Percentiles rank a stretch among this genome's conserved stretches.
Evolutionary conservation across 2,113 vertebrate genomes (phyloP).

Genomic region (Sisor rabdophorus): DNA sequence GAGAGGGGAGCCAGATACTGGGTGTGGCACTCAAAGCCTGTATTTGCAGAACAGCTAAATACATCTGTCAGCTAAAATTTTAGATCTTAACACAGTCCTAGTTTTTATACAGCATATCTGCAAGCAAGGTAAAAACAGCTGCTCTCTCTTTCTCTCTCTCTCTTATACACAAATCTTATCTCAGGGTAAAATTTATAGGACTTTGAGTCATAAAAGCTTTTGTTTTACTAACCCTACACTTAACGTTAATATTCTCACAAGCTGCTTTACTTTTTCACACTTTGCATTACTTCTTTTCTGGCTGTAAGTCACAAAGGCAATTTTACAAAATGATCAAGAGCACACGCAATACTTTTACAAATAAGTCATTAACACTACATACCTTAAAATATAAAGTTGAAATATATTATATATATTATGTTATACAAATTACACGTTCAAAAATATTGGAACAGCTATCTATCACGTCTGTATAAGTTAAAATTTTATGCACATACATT

Average conservation of each 20-base stretch:
- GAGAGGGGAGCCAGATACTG: background rate
- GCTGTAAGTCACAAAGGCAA: no score
- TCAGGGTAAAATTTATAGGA: background rate
- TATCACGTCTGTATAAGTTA: no score
- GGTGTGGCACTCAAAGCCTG: slow-evolving; percentile 17
- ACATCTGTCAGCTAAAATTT: background rate
- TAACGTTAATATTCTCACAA: background rate
- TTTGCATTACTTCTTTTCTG: background rate
- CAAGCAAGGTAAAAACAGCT: background rate
- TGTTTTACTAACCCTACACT: background rate
- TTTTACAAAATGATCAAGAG: no score
- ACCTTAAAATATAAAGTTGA: background rate
- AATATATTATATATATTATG: background rate
- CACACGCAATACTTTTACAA: background rate
- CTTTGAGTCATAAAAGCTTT: background rate
- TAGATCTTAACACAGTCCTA: background rate
- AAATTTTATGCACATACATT: no score
- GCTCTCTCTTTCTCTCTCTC: background rate
- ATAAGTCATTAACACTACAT: background rate
- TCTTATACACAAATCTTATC: background rate
- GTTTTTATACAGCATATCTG: background rate
- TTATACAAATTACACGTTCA: background rate
- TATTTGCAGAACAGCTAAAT: slow-evolving; percentile 8
- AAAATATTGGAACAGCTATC: no score
- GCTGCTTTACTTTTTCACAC: no score